Conservation (phyloP, 1,140 invertebrate genomes). For the Drosophila teissieri region DNA sequence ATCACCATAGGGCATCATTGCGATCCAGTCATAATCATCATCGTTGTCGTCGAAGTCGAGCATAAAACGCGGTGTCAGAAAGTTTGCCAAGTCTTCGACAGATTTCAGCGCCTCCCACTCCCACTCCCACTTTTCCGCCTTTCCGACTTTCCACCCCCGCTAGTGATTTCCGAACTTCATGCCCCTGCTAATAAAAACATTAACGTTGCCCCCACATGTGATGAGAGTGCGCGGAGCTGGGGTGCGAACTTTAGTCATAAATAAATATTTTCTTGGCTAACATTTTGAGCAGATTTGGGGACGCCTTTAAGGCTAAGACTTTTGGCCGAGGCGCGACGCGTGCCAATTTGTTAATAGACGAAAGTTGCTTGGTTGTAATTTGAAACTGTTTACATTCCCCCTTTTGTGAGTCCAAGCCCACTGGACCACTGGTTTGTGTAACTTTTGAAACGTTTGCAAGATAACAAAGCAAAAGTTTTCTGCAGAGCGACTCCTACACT, state of each 20-base stretch:
- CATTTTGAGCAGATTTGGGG: slow-evolving; percentile 63
- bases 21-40: neutral
- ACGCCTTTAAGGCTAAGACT: slow-evolving; percentile 42
- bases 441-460: slow-evolving; percentile 63
- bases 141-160: neutral
- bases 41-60: slow-evolving; percentile 6
- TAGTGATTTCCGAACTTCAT: slow-evolving; percentile 12
- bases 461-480: slow-evolving; percentile 72
- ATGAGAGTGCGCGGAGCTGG: neutral
- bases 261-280: slow-evolving; percentile 74
- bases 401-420: slow-evolving; percentile 26
- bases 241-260: slow-evolving; percentile 70
- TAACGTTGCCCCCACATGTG: slow-evolving; percentile 34
- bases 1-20: neutral
- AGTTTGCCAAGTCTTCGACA: slow-evolving; percentile 38
- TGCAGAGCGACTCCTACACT: slow-evolving; percentile 10
- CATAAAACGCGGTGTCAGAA: slow-evolving; percentile 57
- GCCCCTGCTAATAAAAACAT: slow-evolving; percentile 72
- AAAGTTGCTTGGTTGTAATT: slow-evolving; percentile 66
- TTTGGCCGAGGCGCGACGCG: slow-evolving; percentile 34
- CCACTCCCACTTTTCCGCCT: neutral
- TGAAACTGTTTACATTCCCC: slow-evolving; percentile 70
- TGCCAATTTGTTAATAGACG: slow-evolving; percentile 81
- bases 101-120: slow-evolving; percentile 15
- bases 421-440: slow-evolving; percentile 60